Base-by-base conservation (phyloP, 2,888 invertebrate genomes). In the Pelosia muscerda region DNA sequence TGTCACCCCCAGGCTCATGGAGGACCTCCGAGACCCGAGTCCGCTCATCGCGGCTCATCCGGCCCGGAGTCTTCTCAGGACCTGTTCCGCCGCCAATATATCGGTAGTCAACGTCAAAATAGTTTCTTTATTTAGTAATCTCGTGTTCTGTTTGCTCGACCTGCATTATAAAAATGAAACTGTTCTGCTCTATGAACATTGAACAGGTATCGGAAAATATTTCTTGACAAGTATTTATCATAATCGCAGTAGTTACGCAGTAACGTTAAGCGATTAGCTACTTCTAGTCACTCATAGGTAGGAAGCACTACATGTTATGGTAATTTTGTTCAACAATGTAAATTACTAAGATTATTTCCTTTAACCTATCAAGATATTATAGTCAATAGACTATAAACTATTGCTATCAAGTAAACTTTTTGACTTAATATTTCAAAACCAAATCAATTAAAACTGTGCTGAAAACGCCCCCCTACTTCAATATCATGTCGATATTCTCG, bases 291-390 rank as follows among this genome's bases (percentile, higher is more conserved):
- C n/a, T 49, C 49, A n/a, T 9, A n/a, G 49, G 49, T 19, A 49
- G 19, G 8, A n/a, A 49, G 9, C n/a, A 49, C 49, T n/a, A n/a
- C 49, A 34, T 59, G 22, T 25, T 64, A 64, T 49, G 34, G 19
- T 64, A 28, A 22, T 62, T 31, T 22, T 42, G 23, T 62, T 53
- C 53, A 26, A 26, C 15, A 22, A 38, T 25, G 25, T 25, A n/a
- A n/a, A 59, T 59, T 38, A 55, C 22, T 59, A 71, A 66, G 65
- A 58, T 66, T 54, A 66, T 67, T 71, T 72, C 72, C 71, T 64
- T 73, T 65, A 74, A 72, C 56, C 58, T 19, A 62, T 67, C 71
- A 71, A 58, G 67, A 72, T n/a, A n/a, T n/a, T n/a, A n/a, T n/a
- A n/a, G n/a, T n/a, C n/a, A n/a, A n/a, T 63, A 69, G 63, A 31